Percentiles rank a stretch among this genome's conserved stretches.
phyloP scores from a whole-genome alignment of 2,113 vertebrate species.

The Bos javanicus region DNA sequence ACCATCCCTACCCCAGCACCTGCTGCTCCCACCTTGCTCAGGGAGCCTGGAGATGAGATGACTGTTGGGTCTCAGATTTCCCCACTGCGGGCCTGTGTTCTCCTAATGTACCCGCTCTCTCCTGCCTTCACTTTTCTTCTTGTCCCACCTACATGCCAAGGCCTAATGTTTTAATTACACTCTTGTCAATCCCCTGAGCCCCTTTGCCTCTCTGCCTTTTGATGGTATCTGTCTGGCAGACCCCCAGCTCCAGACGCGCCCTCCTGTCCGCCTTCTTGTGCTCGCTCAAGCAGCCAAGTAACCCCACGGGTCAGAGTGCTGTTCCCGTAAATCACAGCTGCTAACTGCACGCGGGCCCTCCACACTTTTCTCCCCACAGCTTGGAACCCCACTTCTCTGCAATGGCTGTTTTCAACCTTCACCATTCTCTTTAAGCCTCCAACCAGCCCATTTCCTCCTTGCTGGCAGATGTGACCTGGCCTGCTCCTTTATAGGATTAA shows the following conservation, averaged over 20 bases:
- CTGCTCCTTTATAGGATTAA: neutral
- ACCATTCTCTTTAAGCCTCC: neutral
- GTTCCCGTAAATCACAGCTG: neutral
- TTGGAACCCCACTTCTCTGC: neutral
- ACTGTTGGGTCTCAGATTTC: neutral
- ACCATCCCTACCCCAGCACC: neutral
- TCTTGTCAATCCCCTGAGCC: neutral
- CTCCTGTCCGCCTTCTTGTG: neutral
- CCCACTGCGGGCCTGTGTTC: neutral
- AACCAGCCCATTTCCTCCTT: neutral
- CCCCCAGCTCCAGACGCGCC: neutral
- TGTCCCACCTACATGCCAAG: neutral
- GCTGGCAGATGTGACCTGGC: neutral
- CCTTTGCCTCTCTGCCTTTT: neutral
- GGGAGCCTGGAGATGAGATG: neutral
- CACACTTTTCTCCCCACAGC: neutral
- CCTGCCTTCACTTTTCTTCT: neutral
- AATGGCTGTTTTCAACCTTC: neutral
- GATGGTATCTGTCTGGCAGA: neutral
- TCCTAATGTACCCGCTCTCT: neutral
- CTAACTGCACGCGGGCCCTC: neutral
- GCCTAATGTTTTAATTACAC: neutral
- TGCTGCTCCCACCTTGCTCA: neutral
- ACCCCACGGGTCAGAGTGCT: neutral
- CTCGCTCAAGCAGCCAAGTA: neutral